Evolutionary conservation across 2,113 vertebrate genomes (phyloP).

Genomic region (Tragelaphus buxtoni): DNA sequence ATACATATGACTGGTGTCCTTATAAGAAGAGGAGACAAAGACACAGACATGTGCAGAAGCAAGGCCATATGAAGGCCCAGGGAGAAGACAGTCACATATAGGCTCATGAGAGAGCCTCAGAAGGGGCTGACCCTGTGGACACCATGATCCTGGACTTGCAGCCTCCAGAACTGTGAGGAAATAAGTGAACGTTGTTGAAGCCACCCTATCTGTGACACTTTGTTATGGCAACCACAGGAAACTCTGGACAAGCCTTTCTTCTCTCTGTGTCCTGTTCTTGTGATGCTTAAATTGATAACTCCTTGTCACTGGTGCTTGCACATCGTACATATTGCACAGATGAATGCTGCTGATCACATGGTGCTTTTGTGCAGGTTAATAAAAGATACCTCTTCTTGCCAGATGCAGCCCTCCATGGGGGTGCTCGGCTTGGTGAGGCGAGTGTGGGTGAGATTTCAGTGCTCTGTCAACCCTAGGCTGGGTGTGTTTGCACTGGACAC

Average conservation of each 20-base stretch:
- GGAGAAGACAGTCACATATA: background rate
- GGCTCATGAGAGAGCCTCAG: background rate
- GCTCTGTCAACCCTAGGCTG: background rate
- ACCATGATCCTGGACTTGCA: background rate
- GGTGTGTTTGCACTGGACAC: background rate
- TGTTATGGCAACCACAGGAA: background rate
- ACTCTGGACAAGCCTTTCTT: background rate
- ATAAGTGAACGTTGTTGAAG: background rate
- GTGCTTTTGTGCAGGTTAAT: background rate
- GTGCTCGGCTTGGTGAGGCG: background rate
- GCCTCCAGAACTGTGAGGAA: background rate
- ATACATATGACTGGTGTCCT: background rate
- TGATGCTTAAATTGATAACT: background rate
- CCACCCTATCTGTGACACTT: background rate
- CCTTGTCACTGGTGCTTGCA: background rate
- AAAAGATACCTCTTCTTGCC: background rate
- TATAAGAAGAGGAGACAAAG: background rate
- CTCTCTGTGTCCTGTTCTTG: background rate
- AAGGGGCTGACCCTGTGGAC: background rate
- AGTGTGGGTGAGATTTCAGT: background rate
- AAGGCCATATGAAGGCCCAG: background rate
- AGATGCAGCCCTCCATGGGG: background rate
- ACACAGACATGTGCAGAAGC: rapidly evolving
- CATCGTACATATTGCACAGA: background rate
- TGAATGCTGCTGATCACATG: background rate